These are phyloP conservation scores for Aphaenogaster floridana DNA, from an alignment of 1,140 invertebrate species.

Conservation along the genomic window DNA sequence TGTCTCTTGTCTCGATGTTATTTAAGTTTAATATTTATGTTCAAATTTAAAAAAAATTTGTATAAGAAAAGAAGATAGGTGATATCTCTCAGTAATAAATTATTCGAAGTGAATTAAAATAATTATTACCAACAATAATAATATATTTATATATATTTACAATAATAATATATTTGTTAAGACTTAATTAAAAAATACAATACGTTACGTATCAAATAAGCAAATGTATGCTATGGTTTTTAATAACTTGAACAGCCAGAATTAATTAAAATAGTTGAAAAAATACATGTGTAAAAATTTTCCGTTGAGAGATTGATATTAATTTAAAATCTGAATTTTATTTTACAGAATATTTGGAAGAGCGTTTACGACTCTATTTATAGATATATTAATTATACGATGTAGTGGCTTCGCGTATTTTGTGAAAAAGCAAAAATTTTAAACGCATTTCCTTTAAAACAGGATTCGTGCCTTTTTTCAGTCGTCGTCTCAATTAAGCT, in stretches of 20 bases:
- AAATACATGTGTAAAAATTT: not conserved
- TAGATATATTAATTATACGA: not conserved
- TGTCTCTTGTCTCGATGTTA: not conserved
- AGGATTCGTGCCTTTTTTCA: conserved; percentile 1
- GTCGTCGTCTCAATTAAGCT: conserved; percentile 12
- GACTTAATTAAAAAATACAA: no score
- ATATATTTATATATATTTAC: no score
- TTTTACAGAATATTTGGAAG: not conserved
- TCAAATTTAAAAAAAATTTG: not conserved
- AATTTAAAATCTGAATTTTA: conserved; percentile 9
- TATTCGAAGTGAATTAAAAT: no score
- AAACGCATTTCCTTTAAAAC: conserved; percentile 1
- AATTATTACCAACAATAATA: no score
- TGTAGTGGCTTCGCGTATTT: not conserved
- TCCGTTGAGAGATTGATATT: not conserved
- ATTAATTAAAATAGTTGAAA: not conserved
- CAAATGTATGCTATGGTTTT: not conserved
- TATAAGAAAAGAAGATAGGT: no score
- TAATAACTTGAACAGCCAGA: not conserved
- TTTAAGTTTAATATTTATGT: not conserved
- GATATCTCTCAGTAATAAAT: no score
- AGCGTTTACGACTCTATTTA: not conserved
- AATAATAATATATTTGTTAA: no score
- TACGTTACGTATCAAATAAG: not conserved
- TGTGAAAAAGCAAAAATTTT: not conserved